These are phyloP conservation scores for Odontomyia ornata DNA, from an alignment of 2,888 invertebrate genomes.

Conservation along the genomic window DNA sequence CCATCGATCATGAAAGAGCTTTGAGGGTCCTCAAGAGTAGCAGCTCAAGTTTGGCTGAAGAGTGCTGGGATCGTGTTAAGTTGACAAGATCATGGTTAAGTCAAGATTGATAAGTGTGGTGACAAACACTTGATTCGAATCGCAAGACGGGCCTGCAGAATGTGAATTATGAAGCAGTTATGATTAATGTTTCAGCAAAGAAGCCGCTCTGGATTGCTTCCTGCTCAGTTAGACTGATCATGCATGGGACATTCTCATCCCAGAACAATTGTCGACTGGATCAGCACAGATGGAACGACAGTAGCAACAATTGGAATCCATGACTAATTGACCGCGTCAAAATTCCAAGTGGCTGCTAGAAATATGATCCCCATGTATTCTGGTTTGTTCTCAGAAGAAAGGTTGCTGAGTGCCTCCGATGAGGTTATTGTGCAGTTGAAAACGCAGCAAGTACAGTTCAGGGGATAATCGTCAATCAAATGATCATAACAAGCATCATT, in stretches of 20 bases:
- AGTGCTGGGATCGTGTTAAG: background rate
- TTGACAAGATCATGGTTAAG: conserved; percentile 4
- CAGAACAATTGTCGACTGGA: background rate
- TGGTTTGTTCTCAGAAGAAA: background rate
- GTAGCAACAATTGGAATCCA: background rate
- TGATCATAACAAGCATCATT: conserved; percentile 1
- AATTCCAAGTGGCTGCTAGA: conserved; percentile 16
- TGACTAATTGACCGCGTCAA: conserved; percentile 21
- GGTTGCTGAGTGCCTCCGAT: background rate
- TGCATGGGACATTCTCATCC: background rate
- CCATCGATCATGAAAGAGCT: conserved; percentile 4
- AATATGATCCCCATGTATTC: background rate
- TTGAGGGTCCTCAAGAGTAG: background rate
- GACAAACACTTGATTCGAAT: background rate
- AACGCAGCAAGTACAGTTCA: conserved; percentile 2
- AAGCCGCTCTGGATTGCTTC: background rate
- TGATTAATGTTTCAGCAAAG: background rate
- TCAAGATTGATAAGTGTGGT: background rate
- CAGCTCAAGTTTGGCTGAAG: background rate
- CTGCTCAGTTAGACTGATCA: background rate
- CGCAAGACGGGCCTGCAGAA: background rate
- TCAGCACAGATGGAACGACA: background rate
- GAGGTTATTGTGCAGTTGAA: conserved; percentile 1
- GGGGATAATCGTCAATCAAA: conserved; percentile 11
- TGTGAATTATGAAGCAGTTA: background rate